Evolutionary conservation across 2,113 vertebrate genomes (phyloP).

Genomic region (Gadus macrocephalus): DNA sequence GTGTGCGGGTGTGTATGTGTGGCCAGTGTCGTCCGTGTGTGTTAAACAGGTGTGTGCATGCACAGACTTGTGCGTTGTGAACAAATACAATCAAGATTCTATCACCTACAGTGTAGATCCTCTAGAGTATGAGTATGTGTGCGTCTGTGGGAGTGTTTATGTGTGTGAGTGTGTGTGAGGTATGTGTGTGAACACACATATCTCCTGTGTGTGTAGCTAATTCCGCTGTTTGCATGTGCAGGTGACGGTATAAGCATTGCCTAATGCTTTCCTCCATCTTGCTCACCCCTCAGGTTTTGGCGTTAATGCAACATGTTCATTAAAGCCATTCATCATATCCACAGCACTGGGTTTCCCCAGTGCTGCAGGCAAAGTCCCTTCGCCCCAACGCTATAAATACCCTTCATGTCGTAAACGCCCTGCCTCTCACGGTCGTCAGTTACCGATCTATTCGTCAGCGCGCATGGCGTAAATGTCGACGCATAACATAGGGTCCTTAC

Average conservation of each 20-base stretch:
- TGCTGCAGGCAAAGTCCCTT: constrained; percentile 20
- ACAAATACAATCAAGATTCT: too few relatives aligned
- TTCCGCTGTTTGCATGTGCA: neutral
- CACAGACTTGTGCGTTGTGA: neutral
- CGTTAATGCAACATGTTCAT: constrained; percentile 51
- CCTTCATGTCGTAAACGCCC: constrained; percentile 42
- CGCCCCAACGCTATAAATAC: constrained; percentile 48
- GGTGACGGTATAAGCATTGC: constrained; percentile 25
- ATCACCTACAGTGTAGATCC: neutral
- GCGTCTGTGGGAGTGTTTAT: neutral
- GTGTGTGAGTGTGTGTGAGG: neutral
- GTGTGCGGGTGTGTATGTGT: neutral
- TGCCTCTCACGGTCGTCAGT: constrained; percentile 6
- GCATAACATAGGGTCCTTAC: too few relatives aligned
- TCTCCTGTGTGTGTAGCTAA: neutral
- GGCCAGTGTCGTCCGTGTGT: neutral
- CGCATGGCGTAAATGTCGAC: too few relatives aligned
- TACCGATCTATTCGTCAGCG: too few relatives aligned
- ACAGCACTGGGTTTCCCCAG: constrained; percentile 48
- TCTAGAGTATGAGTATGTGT: too few relatives aligned
- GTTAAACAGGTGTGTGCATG: neutral
- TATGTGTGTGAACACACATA: neutral
- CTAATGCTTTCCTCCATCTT: constrained; percentile 33
- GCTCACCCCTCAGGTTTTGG: constrained; percentile 34
- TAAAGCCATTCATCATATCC: constrained; percentile 59